A percentile compares a stretch with the other conserved stretches of the same genome.
These are phyloP conservation scores for Synanthedon tipuliformis DNA, from an alignment of 2,888 invertebrate genomes.

Conservation along the genomic window DNA sequence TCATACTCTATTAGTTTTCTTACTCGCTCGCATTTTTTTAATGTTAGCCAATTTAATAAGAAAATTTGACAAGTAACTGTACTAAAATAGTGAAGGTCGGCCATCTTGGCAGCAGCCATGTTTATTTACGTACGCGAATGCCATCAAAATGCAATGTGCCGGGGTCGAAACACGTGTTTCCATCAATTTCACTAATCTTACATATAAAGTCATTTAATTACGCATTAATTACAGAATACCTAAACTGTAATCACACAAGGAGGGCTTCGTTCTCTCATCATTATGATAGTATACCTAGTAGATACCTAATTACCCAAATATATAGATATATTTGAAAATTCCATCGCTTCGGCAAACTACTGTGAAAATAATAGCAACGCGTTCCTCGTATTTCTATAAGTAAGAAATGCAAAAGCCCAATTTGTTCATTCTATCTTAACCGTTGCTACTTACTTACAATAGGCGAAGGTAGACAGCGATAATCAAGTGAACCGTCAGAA, in stretches of 20 bases:
- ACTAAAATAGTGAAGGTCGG: slow-evolving; percentile 65
- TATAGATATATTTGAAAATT: too few species aligned
- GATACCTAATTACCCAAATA: too few species aligned
- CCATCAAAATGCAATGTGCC: slow-evolving; percentile 54
- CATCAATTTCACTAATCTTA: slow-evolving; percentile 26
- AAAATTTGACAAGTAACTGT: slow-evolving; percentile 28
- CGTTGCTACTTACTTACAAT: too few species aligned
- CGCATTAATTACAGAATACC: background rate
- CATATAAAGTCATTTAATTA: background rate
- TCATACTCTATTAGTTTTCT: background rate
- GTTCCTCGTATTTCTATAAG: too few species aligned
- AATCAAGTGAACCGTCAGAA: too few species aligned
- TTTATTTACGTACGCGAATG: slow-evolving; percentile 66
- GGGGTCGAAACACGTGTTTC: slow-evolving; percentile 48
- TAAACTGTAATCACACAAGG: background rate
- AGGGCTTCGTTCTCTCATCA: too few species aligned
- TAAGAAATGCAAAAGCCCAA: too few species aligned
- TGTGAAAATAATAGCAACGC: too few species aligned
- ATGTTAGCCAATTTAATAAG: slow-evolving; percentile 31
- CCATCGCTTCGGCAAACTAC: too few species aligned
- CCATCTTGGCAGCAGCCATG: slow-evolving; percentile 60
- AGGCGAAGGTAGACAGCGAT: too few species aligned
- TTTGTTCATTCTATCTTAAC: too few species aligned
- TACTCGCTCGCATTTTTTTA: background rate
- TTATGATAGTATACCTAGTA: too few species aligned